These are phyloP conservation scores for Agrypnus murinus DNA, from an alignment of 2,888 invertebrate genomes.

Conservation along the genomic window DNA sequence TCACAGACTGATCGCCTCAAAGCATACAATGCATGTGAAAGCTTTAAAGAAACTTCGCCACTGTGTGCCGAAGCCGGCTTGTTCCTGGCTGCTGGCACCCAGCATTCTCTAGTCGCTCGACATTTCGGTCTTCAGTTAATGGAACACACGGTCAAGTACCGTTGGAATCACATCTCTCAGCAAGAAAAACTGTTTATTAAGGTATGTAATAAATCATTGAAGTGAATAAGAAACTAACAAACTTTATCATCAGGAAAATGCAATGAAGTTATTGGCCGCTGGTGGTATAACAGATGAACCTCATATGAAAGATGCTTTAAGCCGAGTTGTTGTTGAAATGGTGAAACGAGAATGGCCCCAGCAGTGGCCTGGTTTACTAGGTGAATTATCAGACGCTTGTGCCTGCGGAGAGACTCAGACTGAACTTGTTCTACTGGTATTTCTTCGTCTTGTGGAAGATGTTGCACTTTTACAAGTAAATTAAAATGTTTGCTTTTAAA, in stretches of 20 bases:
- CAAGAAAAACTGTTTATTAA: slow-evolving; percentile 93
- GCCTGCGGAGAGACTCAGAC: slow-evolving; percentile 90
- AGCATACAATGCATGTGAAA: slow-evolving; percentile 89
- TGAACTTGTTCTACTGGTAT: slow-evolving; percentile 91
- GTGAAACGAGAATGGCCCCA: slow-evolving; percentile 98
- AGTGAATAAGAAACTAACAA: slow-evolving; percentile 30
- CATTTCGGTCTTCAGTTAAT: slow-evolving; percentile 95
- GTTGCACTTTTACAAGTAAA: slow-evolving; percentile 89
- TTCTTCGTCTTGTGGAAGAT: slow-evolving; percentile 93
- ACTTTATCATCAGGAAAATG: slow-evolving; percentile 78
- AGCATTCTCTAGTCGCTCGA: slow-evolving; percentile 85
- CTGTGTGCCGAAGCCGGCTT: slow-evolving; percentile 92
- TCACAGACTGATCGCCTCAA: slow-evolving; percentile 85
- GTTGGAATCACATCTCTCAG: slow-evolving; percentile 92
- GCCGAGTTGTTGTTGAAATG: slow-evolving; percentile 96
- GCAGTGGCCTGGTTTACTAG: slow-evolving; percentile 91
- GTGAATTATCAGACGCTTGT: slow-evolving; percentile 89
- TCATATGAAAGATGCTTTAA: slow-evolving; percentile 89
- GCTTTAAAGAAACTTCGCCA: slow-evolving; percentile 90
- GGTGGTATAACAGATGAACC: slow-evolving; percentile 85
- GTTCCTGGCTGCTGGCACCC: slow-evolving; percentile 82
- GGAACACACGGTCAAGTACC: slow-evolving; percentile 94
- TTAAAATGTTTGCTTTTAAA: neutral
- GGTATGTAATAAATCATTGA: slow-evolving; percentile 67
- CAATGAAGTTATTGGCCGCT: slow-evolving; percentile 87